phyloP scores from a whole-genome alignment of 2,797 vertebrate genomes.

The Diplodus sargus region DNA sequence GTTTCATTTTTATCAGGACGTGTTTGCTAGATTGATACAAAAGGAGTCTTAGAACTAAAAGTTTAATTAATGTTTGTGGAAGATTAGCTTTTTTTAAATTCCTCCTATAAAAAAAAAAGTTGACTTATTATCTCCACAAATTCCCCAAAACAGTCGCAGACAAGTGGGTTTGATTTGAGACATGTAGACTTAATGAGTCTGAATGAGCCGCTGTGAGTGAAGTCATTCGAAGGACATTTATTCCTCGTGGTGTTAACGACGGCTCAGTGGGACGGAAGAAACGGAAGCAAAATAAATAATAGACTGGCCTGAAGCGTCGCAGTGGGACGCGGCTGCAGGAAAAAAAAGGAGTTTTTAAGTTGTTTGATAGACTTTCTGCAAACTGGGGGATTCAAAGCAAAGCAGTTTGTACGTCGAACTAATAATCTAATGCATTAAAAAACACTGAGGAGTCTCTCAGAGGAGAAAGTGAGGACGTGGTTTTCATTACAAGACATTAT shows the following conservation, averaged over 20 bases:
- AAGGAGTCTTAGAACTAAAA: too few species aligned
- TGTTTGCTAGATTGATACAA: background rate
- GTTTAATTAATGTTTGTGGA: background rate
- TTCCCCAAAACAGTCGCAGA: background rate
- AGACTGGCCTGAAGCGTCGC: background rate
- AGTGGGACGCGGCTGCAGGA: background rate
- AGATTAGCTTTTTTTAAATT: background rate
- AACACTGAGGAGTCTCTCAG: background rate
- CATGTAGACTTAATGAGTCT: background rate
- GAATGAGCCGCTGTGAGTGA: background rate
- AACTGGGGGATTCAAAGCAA: background rate
- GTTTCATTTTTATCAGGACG: background rate
- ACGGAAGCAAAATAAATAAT: background rate
- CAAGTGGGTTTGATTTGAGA: background rate
- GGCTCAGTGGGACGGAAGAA: background rate
- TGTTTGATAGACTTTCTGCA: background rate
- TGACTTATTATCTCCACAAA: background rate
- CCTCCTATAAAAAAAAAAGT: background rate
- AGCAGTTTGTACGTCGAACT: background rate
- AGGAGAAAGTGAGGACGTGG: background rate
- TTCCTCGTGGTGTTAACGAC: background rate
- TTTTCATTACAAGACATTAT: background rate
- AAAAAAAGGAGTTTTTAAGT: background rate
- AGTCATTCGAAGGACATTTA: conserved; percentile 17
- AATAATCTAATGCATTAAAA: background rate